Conservation (phyloP, 2,888 invertebrate genomes). For the Saturnia japonica region DNA sequence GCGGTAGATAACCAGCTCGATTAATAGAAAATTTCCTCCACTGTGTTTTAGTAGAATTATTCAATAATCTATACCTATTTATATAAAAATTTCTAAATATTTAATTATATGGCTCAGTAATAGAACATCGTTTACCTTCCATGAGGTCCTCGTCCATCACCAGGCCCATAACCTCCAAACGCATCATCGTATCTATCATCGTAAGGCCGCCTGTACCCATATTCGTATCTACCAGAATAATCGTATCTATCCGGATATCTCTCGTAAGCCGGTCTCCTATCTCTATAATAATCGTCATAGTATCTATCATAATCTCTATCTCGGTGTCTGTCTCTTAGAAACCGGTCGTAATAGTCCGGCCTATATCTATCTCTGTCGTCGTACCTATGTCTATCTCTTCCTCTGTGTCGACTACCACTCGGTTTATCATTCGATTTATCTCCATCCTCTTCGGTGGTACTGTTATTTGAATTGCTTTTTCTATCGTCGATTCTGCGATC, state of each 20-base stretch:
- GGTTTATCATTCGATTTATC: slow-evolving; percentile 55
- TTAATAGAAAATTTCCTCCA: too few relatives aligned
- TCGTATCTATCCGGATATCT: slow-evolving; percentile 56
- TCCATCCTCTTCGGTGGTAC: slow-evolving; percentile 62
- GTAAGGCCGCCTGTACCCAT: slow-evolving; percentile 47
- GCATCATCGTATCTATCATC: slow-evolving; percentile 58
- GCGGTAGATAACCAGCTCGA: too few relatives aligned
- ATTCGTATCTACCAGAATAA: slow-evolving; percentile 54
- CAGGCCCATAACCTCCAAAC: slow-evolving; percentile 64
- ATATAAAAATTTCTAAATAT: too few relatives aligned
- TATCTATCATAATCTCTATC: slow-evolving; percentile 56
- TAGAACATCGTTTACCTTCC: slow-evolving; percentile 59
- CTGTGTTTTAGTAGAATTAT: too few relatives aligned
- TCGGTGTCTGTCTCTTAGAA: slow-evolving; percentile 66
- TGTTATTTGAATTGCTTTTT: slow-evolving; percentile 50
- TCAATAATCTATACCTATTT: too few relatives aligned
- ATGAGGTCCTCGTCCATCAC: slow-evolving; percentile 70
- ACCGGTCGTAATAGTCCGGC: slow-evolving; percentile 72
- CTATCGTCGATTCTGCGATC: slow-evolving; percentile 36
- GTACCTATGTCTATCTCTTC: slow-evolving; percentile 58
- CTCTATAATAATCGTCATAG: slow-evolving; percentile 61
- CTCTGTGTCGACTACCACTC: slow-evolving; percentile 52
- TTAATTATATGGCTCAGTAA: not conserved
- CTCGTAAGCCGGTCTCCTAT: slow-evolving; percentile 60
- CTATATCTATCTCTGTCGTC: slow-evolving; percentile 69